Conservation (phyloP, 2,797 vertebrate genomes). For the Lithobates sylvaticus region DNA sequence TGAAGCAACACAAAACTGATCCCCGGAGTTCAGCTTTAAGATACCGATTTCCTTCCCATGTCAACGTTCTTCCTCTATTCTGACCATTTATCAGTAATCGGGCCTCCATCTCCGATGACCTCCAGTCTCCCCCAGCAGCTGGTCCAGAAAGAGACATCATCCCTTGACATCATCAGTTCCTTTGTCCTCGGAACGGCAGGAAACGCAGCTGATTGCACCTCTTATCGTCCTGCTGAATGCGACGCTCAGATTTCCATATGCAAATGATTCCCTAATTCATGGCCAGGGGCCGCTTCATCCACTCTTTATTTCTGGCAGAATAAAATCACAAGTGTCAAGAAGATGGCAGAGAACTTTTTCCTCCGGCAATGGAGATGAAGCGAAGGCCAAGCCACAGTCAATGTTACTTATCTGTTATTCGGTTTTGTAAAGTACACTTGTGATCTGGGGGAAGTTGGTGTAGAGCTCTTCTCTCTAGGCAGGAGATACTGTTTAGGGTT, state of each 20-base stretch:
- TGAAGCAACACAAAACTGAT: too few species aligned
- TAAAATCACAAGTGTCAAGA: background rate
- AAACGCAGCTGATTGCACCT: background rate
- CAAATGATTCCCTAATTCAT: background rate
- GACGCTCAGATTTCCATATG: background rate
- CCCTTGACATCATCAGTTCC: background rate
- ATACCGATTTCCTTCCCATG: too few species aligned
- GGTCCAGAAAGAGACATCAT: background rate
- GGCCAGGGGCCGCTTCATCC: background rate
- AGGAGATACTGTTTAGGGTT: too few species aligned
- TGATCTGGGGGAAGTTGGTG: too few species aligned
- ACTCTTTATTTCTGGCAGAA: background rate
- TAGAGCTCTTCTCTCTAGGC: too few species aligned
- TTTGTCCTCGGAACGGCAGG: background rate
- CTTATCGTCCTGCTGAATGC: background rate
- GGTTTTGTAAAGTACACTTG: too few species aligned
- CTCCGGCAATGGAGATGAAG: background rate
- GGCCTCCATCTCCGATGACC: background rate
- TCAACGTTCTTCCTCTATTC: background rate
- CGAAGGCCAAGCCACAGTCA: too few species aligned
- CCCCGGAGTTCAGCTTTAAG: too few species aligned
- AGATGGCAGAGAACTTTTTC: background rate
- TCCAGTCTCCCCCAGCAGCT: background rate
- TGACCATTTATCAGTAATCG: background rate
- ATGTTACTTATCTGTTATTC: too few species aligned